Evolutionary conservation across 2,888 invertebrate species (phyloP).

Genomic region (Dione juno): DNA sequence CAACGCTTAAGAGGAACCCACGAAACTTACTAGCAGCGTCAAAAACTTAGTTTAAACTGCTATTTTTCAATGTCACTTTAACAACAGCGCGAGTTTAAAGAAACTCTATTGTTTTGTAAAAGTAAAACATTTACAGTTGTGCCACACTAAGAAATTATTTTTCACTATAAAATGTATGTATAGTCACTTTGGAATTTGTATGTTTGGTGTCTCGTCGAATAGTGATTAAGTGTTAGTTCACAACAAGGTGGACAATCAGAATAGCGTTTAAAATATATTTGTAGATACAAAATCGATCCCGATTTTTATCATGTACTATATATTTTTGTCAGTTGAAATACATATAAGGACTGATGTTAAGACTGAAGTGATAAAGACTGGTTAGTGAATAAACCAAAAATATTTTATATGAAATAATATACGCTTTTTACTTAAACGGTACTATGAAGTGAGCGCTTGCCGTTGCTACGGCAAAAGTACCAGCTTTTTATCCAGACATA

Average conservation of each 20-base stretch:
- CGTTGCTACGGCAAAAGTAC: conserved; percentile 20
- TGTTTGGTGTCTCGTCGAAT: conserved; percentile 54
- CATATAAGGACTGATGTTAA: background rate
- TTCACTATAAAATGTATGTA: conserved; percentile 25
- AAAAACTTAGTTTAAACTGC: conserved; percentile 59
- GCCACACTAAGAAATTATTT: conserved; percentile 5
- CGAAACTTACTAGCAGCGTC: conserved; percentile 54
- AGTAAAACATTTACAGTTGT: conserved; percentile 41
- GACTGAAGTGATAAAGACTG: too few relatives aligned
- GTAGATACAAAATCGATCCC: conserved; percentile 51
- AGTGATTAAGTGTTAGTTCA: conserved; percentile 58
- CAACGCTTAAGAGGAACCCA: conserved; percentile 49
- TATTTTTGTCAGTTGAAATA: conserved; percentile 20
- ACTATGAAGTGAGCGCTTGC: conserved; percentile 3
- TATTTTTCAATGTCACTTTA: conserved; percentile 58
- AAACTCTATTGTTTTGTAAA: conserved; percentile 48
- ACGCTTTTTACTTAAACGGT: conserved; percentile 1
- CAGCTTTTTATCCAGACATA: conserved; percentile 39
- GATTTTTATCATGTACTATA: conserved; percentile 44
- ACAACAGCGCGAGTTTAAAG: conserved; percentile 50
- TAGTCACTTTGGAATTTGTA: conserved; percentile 54
- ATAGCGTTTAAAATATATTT: conserved; percentile 60
- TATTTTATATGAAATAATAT: background rate
- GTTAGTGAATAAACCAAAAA: background rate
- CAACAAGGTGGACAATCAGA: conserved; percentile 61